phyloP scores from a whole-genome alignment of 2,113 vertebrate genomes.

The Setophaga kirtlandii region DNA sequence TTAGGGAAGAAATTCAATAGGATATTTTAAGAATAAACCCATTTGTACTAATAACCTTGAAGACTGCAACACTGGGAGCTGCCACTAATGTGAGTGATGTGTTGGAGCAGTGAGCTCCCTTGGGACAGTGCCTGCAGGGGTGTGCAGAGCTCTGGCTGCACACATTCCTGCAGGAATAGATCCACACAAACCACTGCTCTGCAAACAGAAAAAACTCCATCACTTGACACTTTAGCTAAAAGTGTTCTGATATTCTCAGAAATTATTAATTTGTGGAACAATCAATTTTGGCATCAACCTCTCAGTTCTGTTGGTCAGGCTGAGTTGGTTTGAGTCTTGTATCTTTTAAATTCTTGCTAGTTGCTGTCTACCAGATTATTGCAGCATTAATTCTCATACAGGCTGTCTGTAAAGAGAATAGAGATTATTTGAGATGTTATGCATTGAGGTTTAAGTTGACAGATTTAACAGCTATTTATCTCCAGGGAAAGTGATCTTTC shows the following conservation, averaged over 20 bases:
- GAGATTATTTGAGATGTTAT: conserved; percentile 25
- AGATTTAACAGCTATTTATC: conserved; percentile 61
- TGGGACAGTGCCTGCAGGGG: neutral
- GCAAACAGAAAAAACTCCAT: neutral
- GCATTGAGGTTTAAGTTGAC: conserved; percentile 43
- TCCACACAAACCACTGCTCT: neutral
- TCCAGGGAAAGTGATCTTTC: conserved; percentile 39
- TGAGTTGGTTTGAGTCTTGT: neutral
- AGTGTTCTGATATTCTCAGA: neutral
- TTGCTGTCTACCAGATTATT: conserved; percentile 18
- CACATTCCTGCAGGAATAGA: rapidly evolving
- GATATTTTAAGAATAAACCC: neutral
- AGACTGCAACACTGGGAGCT: neutral
- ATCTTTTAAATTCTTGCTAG: neutral
- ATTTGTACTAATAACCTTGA: conserved; percentile 3
- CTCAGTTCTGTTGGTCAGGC: neutral
- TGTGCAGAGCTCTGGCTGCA: neutral
- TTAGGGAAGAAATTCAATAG: neutral
- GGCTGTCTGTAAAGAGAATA: neutral
- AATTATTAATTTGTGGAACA: neutral
- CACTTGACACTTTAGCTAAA: neutral
- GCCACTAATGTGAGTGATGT: neutral
- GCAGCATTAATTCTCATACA: neutral
- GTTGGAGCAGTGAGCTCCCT: neutral
- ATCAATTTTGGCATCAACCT: neutral